Base-by-base conservation (phyloP, 1,140 invertebrate species). In the Eueides isabella region DNA sequence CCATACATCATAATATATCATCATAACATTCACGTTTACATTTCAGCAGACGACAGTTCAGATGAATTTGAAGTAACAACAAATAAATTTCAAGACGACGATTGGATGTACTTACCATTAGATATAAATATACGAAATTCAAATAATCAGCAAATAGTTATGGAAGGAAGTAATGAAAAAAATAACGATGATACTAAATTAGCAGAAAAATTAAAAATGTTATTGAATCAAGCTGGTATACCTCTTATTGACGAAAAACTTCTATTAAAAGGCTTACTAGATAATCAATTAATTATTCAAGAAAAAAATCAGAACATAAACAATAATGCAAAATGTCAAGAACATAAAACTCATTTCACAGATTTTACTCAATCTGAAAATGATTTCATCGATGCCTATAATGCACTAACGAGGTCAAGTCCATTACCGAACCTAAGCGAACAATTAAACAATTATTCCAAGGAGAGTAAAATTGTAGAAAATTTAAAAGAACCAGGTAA, bases 281-380 rank as follows among this genome's bases (percentile, higher is more conserved):
- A 82, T n/a, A 78, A 83, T 66, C 97, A 88, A 93, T 96, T 96
- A 85, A 77, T 26, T 5, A 74, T 31, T 19, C 61, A 69, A 4
- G n/a, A 62, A 41, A 67, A 28, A 28, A 29, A 71, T 12, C n/a
- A n/a, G n/a, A 28, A 6, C 23, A 28, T 26, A 29, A 63, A 64
- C 28, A 33, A 44, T 72, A 68, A 38, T 5, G 5, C 14, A 1
- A 63, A 63, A 48, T 19, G 2, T 55, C 29, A 72, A 44, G 26
- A 68, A 55, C 5, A 72, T 35, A 72, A 71, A 38, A 31, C 48
- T n/a, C 78, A 78, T 77, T 71, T 74, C 65, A 26, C 77, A 71
- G 88, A 93, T 65, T 83, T 93, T 35, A 77, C 81, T 16, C 89
- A 92, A 80, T 89, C 88, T 26, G 91, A 93, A 87, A 92, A 89